Evolutionary conservation across 2,888 invertebrate species (phyloP), one percentile per base, ranked within the genome.

Genomic region (Scelioninae gen. 2): DNA sequence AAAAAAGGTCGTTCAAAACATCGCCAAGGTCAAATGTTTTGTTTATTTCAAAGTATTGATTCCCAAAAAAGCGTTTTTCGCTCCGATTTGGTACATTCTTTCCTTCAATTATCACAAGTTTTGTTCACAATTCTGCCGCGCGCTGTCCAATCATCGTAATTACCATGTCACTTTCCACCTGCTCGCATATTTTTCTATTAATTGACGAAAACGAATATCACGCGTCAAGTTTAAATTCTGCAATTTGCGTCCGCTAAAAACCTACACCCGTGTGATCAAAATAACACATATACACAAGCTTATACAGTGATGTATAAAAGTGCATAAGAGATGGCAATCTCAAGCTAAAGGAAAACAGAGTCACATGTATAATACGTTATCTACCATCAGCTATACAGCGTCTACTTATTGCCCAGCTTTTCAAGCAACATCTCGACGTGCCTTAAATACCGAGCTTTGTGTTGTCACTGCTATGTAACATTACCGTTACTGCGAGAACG

Each of bases 261-360:
- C 18, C 37, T n/a, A 3, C 28, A 35, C 43, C 35, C 52, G 37
- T 60, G 43, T 60, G 60, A 69, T 69, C 60, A 69, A 69, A 69
- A 69, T 69, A 61, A 60, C 69, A 61, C 55, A 61, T 60, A 60
- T 68, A 68, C 53, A 46, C 46, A 61, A 60, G 69, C 61, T 52
- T 55, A 28, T 43, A 61, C 61, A 46, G 69, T 78, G 78, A 81
- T 80, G 79, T 78, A 84, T 84, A 84, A 85, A 85, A 84, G 84
- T 84, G 84, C 84, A 85, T 83, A 83, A 84, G 84, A 85, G 85
- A 84, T 84, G 81, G 81, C 84, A 83, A 85, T 85, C 84, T 82
- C 78, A 73, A 78, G 78, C 78, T 76, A 74, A 78, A 81, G 80
- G 75, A 82, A 82, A 80, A 79, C 82, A 79, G 78, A 80, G 80